Evolutionary conservation across 2,797 vertebrate genomes (phyloP).

Genomic region (Pangasius mekongensis): DNA sequence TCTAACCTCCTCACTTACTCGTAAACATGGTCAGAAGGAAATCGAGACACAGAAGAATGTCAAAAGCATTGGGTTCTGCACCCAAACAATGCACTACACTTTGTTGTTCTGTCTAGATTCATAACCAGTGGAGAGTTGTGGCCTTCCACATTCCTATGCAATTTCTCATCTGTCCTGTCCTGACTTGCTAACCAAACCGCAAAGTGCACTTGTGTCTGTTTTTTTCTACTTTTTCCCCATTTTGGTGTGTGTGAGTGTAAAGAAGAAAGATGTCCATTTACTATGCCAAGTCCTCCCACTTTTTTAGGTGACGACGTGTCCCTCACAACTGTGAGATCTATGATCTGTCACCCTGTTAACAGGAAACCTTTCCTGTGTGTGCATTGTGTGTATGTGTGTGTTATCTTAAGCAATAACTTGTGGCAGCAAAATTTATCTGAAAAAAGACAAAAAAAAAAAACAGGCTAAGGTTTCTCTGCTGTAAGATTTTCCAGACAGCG

Average conservation of each 20-base stretch:
- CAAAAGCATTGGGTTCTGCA: neutral
- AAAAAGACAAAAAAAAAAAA: neutral
- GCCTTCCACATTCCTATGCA: conserved; percentile 38
- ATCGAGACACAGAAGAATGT: conserved; percentile 3
- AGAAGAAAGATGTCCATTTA: conserved; percentile 4
- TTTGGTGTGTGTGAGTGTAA: neutral
- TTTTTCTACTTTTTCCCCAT: neutral
- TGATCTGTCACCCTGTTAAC: conserved; percentile 9
- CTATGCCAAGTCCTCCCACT: neutral
- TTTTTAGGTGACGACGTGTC: conserved; percentile 6
- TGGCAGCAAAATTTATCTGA: conserved; percentile 1
- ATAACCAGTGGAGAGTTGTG: conserved; percentile 30
- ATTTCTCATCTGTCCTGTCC: conserved; percentile 33
- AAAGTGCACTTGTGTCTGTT: conserved; percentile 26
- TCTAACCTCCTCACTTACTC: neutral
- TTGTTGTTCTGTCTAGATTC: conserved; percentile 41
- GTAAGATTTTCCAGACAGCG: conserved; percentile 50
- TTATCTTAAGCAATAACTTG: neutral
- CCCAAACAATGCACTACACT: conserved; percentile 35
- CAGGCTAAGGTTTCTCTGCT: conserved; percentile 45
- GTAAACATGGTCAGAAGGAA: neutral
- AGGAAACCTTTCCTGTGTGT: conserved; percentile 8
- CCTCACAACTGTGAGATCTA: conserved; percentile 14
- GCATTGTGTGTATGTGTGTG: conserved; percentile 4
- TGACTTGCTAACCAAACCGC: conserved; percentile 31